Percentiles rank a stretch among this genome's conserved stretches.
Conservation (phyloP, 2,888 invertebrate genomes). For the Hirtodrosophila histrioides region DNA sequence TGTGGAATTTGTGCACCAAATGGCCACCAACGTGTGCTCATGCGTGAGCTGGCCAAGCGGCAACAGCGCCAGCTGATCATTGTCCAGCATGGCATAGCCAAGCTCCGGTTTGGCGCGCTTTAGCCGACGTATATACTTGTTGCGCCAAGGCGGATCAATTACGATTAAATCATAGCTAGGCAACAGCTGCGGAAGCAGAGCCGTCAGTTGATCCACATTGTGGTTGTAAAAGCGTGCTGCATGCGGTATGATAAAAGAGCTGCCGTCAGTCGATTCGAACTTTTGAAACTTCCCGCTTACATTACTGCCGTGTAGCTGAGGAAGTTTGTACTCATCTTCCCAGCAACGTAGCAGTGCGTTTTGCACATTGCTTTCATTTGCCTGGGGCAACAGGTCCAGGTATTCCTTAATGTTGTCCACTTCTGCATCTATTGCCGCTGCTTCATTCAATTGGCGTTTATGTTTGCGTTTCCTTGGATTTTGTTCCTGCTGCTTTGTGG, state of each 20-base stretch:
- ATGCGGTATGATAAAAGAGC: slow-evolving; percentile 86
- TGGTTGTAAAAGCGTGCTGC: slow-evolving; percentile 89
- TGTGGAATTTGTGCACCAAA: slow-evolving; percentile 96
- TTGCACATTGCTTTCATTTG: rapidly evolving
- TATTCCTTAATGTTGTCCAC: slow-evolving; percentile 36
- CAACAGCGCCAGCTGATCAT: slow-evolving; percentile 89
- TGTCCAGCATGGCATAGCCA: slow-evolving; percentile 90
- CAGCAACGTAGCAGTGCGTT: slow-evolving; percentile 62
- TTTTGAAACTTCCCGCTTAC: slow-evolving; percentile 85
- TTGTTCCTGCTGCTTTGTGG: slow-evolving; percentile 1
- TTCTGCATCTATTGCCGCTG: not conserved
- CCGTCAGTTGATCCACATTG: slow-evolving; percentile 87
- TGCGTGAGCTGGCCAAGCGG: slow-evolving; percentile 88
- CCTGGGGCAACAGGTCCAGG: slow-evolving; percentile 33
- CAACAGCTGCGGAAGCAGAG: slow-evolving; percentile 85
- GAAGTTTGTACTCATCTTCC: slow-evolving; percentile 77
- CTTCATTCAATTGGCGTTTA: slow-evolving; percentile 38
- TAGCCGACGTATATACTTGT: slow-evolving; percentile 95
- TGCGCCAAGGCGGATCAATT: slow-evolving; percentile 98
- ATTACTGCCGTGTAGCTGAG: slow-evolving; percentile 87
- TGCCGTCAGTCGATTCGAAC: slow-evolving; percentile 83
- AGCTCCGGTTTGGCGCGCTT: slow-evolving; percentile 87
- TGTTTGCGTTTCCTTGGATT: slow-evolving; percentile 48
- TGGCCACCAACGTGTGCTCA: slow-evolving; percentile 88
- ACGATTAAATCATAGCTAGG: slow-evolving; percentile 91